Percentiles rank a stretch among this genome's conserved stretches.
Conservation (phyloP, 2,113 vertebrate species). For the Rostratula benghalensis region DNA sequence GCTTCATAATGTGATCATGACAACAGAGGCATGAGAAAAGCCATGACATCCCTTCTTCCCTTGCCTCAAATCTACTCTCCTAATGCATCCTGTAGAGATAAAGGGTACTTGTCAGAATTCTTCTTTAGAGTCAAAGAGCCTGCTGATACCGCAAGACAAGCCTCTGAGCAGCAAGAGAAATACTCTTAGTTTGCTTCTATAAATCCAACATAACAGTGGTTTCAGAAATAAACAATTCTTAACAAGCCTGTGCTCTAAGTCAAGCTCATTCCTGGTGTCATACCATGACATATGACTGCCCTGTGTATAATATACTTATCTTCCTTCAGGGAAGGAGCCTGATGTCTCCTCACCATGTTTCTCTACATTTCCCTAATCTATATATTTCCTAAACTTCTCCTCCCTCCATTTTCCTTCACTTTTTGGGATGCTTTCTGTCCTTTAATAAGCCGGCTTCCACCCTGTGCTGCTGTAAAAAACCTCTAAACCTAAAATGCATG, state of each 20-base stretch:
- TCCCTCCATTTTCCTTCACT: background rate
- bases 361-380: background rate
- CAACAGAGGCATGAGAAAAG: background rate
- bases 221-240: background rate
- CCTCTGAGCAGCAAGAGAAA: background rate
- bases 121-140: background rate
- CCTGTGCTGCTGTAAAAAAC: background rate
- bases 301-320: background rate
- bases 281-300: background rate
- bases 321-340: background rate
- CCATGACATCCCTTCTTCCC: background rate
- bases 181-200: background rate
- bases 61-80: background rate
- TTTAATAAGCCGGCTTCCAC: background rate
- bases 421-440: background rate
- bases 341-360: background rate
- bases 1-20: background rate
- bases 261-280: background rate
- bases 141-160: background rate
- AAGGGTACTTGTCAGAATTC: slow-evolving; percentile 2
- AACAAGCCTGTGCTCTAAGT: background rate
- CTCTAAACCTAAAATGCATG: background rate
- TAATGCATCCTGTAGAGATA: background rate
- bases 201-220: background rate
- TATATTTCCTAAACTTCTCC: background rate